Base-by-base conservation (phyloP, 2,797 vertebrate species). In the Rachycentron canadum region DNA sequence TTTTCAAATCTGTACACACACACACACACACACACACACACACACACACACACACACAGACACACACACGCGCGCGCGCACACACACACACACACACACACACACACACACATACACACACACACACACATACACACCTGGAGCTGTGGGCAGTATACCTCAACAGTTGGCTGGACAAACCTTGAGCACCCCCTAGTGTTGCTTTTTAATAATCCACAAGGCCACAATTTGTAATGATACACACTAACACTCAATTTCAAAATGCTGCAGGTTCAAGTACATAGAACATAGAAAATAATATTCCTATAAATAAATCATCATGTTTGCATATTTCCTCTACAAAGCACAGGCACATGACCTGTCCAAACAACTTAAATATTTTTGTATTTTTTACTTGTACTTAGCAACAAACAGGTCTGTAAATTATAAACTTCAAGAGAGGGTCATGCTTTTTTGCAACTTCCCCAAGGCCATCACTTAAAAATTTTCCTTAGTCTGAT, bases 171-270 rank as follows among this genome's bases (percentile, higher is more conserved):
- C 84, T 91, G 60, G 65, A 89, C 69, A 92, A 93, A 92, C 91
- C 91, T 89, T 80, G 78, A 93, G 92, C 93, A 88, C 93, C 93
- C 92, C 90, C 93, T 94, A 87, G 91, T 94, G 93, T 80, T 60
- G 73, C 1, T 64, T 85, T 64, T 32, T n/a, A 16, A 76, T 82
- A 83, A 83, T 81, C 75, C 74, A 84, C 73, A 50, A 5, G 30
- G 7, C n/a, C 47, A 32, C 7, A 73, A 40, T 69, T 71, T 45
- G 66, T 30, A 41, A 38, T 9, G 1, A 7, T 25, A 19, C 1
- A 25, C 12, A 0, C 16, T 34, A 45, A 49, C 53, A 30, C 26
- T 5, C 4, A 4, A 26, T 4, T 21, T 32, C 28, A 59, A 52
- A 52, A 71, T 28, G 32, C 3, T 53, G 34, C 3, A 17, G 12